Percentiles rank a stretch among this genome's conserved stretches.
These are phyloP conservation scores for Neotoma lepida DNA, from an alignment of 2,113 vertebrate species.

Conservation along the genomic window DNA sequence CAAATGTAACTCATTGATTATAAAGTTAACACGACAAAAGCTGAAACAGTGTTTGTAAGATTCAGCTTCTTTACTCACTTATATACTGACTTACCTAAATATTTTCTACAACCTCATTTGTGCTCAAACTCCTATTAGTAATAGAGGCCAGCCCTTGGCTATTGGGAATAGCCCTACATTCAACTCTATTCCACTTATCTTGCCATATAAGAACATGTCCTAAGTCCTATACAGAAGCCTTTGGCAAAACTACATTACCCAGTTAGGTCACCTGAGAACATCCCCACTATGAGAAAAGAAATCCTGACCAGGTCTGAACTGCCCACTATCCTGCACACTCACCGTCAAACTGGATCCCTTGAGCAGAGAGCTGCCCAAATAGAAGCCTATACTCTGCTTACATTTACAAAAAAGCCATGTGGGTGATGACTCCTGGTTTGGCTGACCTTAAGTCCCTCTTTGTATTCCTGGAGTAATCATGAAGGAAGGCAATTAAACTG, in stretches of 20 bases:
- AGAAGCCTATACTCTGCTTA: background rate
- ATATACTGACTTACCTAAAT: background rate
- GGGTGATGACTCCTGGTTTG: background rate
- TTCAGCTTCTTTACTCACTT: background rate
- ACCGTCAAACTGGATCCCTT: background rate
- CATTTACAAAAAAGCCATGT: background rate
- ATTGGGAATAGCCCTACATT: background rate
- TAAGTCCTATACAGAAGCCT: background rate
- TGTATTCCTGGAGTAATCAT: background rate
- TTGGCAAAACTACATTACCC: background rate
- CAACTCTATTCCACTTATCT: background rate
- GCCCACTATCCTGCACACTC: background rate
- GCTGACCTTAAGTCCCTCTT: background rate
- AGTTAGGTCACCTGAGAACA: background rate
- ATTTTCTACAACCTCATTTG: background rate
- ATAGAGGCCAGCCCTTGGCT: background rate
- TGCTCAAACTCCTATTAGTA: background rate
- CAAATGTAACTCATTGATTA: background rate
- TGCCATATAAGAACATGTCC: background rate
- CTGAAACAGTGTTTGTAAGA: background rate
- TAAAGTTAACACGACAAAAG: background rate
- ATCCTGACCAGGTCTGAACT: background rate
- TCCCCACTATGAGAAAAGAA: background rate
- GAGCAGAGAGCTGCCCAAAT: background rate
- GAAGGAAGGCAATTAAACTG: background rate